A percentile compares a stretch with the other conserved stretches of the same genome.
Evolutionary conservation across 2,797 vertebrate species (phyloP).

Genomic region (Pempheris klunzingeri): DNA sequence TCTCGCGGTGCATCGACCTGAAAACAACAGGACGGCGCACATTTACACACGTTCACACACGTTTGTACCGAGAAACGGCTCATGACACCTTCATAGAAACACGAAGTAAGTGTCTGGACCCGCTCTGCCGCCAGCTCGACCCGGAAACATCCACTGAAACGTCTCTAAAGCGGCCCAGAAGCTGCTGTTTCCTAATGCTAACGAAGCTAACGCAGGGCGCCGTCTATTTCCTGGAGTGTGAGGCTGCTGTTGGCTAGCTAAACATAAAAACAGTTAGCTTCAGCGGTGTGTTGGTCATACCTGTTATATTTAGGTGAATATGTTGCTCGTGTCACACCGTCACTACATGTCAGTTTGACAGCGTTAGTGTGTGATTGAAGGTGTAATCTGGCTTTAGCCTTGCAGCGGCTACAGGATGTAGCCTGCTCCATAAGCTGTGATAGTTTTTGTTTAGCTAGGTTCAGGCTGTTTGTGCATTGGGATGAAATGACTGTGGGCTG

Average conservation of each 20-base stretch:
- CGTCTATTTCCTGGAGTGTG: conserved; percentile 71
- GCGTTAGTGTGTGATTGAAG: not conserved
- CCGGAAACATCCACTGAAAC: accelerated
- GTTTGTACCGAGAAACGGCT: conserved; percentile 29
- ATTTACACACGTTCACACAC: not conserved
- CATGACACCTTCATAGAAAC: conserved; percentile 67
- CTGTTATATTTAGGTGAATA: accelerated
- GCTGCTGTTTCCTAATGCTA: conserved; percentile 37
- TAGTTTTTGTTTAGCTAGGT: not conserved
- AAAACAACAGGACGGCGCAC: conserved; percentile 55
- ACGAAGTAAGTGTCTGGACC: conserved; percentile 52
- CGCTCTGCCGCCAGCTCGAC: accelerated
- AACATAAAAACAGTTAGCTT: too few species aligned
- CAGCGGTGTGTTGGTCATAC: not conserved
- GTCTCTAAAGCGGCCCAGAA: not conserved
- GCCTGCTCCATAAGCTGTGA: conserved; percentile 2
- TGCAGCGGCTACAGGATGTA: conserved; percentile 48
- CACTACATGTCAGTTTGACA: not conserved
- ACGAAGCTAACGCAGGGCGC: conserved; percentile 20
- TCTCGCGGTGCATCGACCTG: conserved; percentile 49
- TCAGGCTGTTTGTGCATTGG: too few species aligned
- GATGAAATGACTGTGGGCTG: too few species aligned
- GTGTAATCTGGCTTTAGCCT: conserved; percentile 25
- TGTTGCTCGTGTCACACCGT: not conserved
- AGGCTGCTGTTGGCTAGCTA: too few species aligned